Conservation (phyloP, 2,797 vertebrate genomes). For the Enteromius mattozi region DNA sequence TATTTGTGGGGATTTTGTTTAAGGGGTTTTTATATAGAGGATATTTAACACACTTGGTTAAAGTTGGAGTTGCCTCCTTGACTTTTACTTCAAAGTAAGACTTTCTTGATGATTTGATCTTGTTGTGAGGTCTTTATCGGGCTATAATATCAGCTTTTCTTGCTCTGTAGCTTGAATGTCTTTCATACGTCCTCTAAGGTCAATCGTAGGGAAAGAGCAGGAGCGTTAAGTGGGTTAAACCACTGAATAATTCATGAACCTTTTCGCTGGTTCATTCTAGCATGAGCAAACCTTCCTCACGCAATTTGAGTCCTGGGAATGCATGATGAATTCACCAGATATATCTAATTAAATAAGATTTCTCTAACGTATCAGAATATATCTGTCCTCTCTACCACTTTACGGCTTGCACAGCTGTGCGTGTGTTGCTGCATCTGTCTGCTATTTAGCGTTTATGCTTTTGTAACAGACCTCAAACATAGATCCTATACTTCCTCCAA, state of each 20-base stretch:
- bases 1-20: not conserved
- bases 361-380: slow-evolving; percentile 17
- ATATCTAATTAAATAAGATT: slow-evolving; percentile 29
- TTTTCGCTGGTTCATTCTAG: slow-evolving; percentile 30
- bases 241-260: slow-evolving; percentile 48
- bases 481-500: not conserved
- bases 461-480: slow-evolving; percentile 3
- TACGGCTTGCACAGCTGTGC: slow-evolving; percentile 26
- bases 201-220: slow-evolving; percentile 31
- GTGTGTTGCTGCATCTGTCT: slow-evolving; percentile 21
- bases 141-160: not conserved
- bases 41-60: not conserved
- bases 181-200: not conserved
- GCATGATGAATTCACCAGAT: slow-evolving; percentile 6
- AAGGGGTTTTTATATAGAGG: not conserved
- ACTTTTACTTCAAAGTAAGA: not conserved
- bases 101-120: not conserved
- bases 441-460: not conserved
- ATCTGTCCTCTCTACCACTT: slow-evolving; percentile 1
- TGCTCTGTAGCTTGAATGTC: not conserved
- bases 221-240: slow-evolving; percentile 41
- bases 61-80: not conserved
- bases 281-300: slow-evolving; percentile 35
- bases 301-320: slow-evolving; percentile 31
- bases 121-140: not conserved